phyloP scores from a whole-genome alignment of 2,797 vertebrate species.

The Mallotus villosus region DNA sequence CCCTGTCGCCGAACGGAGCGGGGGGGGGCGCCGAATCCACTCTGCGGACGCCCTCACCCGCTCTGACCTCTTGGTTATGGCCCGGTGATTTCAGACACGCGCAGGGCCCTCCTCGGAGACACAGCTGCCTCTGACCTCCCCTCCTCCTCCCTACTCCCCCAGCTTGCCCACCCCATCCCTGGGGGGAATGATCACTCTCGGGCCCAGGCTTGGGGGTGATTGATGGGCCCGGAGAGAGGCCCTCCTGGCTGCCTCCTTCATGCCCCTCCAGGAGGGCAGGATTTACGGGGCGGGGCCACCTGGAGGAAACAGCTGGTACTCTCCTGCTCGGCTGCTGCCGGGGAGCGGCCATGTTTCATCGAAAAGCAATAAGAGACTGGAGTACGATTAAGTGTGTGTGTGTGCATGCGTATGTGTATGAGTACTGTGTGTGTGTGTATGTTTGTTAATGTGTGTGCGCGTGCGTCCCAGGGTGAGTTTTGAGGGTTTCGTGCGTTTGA shows the following conservation, averaged over 20 bases:
- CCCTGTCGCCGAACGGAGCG: too few relatives aligned
- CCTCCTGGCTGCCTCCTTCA: slow-evolving; percentile 52
- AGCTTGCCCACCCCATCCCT: background rate
- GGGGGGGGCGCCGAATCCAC: too few relatives aligned
- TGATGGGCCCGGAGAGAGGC: slow-evolving; percentile 49
- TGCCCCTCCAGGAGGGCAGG: slow-evolving; percentile 40
- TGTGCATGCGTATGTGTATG: background rate
- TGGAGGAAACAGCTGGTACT: slow-evolving; percentile 52
- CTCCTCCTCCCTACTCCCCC: background rate
- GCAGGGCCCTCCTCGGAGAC: background rate
- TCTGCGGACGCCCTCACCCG: background rate
- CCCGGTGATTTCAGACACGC: background rate
- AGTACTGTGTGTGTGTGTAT: background rate
- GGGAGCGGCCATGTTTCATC: slow-evolving; percentile 24
- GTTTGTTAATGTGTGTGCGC: background rate
- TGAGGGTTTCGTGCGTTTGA: background rate
- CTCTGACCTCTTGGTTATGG: background rate
- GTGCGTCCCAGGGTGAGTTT: background rate
- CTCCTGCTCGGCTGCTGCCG: slow-evolving; percentile 34
- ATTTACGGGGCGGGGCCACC: slow-evolving; percentile 54
- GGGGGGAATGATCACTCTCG: slow-evolving; percentile 15
- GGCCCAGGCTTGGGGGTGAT: slow-evolving; percentile 45
- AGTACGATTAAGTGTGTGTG: slow-evolving; percentile 10
- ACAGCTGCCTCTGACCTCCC: background rate
- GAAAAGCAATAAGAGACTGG: slow-evolving; percentile 22